Percentiles rank a stretch among this genome's conserved stretches.
phyloP scores from a whole-genome alignment of 2,888 invertebrate genomes.

The Patella pellucida region DNA sequence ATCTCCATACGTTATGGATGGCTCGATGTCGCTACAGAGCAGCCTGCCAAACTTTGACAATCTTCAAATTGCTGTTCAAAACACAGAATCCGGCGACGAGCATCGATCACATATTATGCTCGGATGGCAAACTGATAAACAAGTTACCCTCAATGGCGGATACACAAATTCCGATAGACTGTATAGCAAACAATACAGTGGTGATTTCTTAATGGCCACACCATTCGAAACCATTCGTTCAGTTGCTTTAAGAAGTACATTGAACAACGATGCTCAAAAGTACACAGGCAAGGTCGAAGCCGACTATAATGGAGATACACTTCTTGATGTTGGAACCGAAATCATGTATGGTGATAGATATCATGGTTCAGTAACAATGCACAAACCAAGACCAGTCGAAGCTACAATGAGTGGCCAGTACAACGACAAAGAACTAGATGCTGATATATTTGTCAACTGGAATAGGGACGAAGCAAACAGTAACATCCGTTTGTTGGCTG shows the following conservation, averaged over 20 bases:
- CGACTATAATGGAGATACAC: conserved; percentile 32
- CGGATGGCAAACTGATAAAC: conserved; percentile 37
- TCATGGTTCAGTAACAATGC: conserved; percentile 26
- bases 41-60: conserved; percentile 25
- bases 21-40: conserved; percentile 28
- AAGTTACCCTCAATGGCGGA: conserved; percentile 32
- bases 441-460: conserved; percentile 44
- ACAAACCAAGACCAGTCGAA: conserved; percentile 36
- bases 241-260: conserved; percentile 24
- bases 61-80: conserved; percentile 27
- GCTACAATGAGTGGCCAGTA: conserved; percentile 33
- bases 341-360: conserved; percentile 19
- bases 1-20: conserved; percentile 26
- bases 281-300: conserved; percentile 30
- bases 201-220: conserved; percentile 29
- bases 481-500: conserved; percentile 34
- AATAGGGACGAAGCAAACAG: conserved; percentile 33
- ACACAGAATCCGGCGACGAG: conserved; percentile 9
- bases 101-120: conserved; percentile 23
- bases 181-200: conserved; percentile 16
- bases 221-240: conserved; percentile 33
- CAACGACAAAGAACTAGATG: conserved; percentile 26
- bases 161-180: conserved; percentile 16
- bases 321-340: conserved; percentile 37
- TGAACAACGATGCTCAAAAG: conserved; percentile 15